Percentiles rank a stretch among this genome's conserved stretches.
phyloP scores from a whole-genome alignment of 2,888 invertebrate species.

The Leptinotarsa peninsularis region DNA sequence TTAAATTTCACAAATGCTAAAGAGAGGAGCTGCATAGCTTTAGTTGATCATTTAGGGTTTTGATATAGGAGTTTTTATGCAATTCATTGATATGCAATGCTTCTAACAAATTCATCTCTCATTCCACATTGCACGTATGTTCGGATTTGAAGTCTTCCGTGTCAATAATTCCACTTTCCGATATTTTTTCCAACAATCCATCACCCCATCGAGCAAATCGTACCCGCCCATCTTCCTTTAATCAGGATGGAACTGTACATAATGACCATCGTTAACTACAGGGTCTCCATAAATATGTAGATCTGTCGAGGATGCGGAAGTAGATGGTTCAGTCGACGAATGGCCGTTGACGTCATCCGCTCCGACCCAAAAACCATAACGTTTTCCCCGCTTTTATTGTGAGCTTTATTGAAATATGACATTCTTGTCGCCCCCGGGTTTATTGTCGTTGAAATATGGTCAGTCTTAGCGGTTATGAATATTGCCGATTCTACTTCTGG shows the following conservation, averaged over 20 bases:
- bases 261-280: slow-evolving; percentile 51
- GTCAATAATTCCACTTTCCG: too few species aligned
- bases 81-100: too few species aligned
- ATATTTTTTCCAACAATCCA: too few species aligned
- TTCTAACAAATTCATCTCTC: too few species aligned
- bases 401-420: slow-evolving; percentile 38
- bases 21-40: too few species aligned
- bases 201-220: not conserved
- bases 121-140: too few species aligned
- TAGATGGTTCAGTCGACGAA: slow-evolving; percentile 16
- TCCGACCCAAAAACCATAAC: slow-evolving; percentile 21
- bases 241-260: slow-evolving; percentile 44
- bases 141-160: too few species aligned
- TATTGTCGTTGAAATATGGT: slow-evolving; percentile 40
- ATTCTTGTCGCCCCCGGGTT: slow-evolving; percentile 32
- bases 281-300: slow-evolving; percentile 53
- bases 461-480: slow-evolving; percentile 21
- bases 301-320: slow-evolving; percentile 49
- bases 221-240: not conserved
- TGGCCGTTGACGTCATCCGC: slow-evolving; percentile 13
- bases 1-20: too few species aligned
- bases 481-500: slow-evolving; percentile 2
- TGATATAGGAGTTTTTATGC: too few species aligned
- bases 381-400: slow-evolving; percentile 36
- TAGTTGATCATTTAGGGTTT: too few species aligned